phyloP scores from a whole-genome alignment of 2,797 vertebrate genomes.

The Heterohyrax brucei region DNA sequence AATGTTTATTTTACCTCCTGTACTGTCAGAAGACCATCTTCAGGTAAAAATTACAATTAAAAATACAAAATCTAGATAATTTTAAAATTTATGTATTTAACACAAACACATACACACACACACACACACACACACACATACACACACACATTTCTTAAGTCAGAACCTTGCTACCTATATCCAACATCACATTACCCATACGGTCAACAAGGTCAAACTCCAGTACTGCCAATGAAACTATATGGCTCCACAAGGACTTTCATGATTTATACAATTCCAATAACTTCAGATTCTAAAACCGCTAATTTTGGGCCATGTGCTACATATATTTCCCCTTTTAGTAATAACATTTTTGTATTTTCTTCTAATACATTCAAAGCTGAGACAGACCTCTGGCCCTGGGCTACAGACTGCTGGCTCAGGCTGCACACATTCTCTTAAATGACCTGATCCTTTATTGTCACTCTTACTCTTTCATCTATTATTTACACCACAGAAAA shows the following conservation, averaged over 20 bases:
- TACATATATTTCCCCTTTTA: slow-evolving; percentile 93
- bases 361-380: slow-evolving; percentile 92
- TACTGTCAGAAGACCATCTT: slow-evolving; percentile 68
- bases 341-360: slow-evolving; percentile 94
- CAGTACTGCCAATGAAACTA: slow-evolving; percentile 80
- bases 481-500: slow-evolving; percentile 92
- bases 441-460: slow-evolving; percentile 92
- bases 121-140: neutral
- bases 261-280: slow-evolving; percentile 85
- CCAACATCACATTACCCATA: slow-evolving; percentile 61
- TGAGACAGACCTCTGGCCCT: slow-evolving; percentile 91
- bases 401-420: slow-evolving; percentile 91
- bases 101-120: neutral
- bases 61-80: slow-evolving; percentile 39
- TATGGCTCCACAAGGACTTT: slow-evolving; percentile 82
- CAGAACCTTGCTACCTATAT: neutral
- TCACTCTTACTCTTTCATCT: slow-evolving; percentile 91
- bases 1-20: slow-evolving; percentile 69
- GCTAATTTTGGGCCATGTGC: slow-evolving; percentile 91
- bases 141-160: neutral
- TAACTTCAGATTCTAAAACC: slow-evolving; percentile 90
- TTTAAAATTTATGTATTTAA: slow-evolving; percentile 56
- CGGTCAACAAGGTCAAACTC: slow-evolving; percentile 83
- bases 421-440: slow-evolving; percentile 91
- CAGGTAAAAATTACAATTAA: slow-evolving; percentile 61